These are phyloP conservation scores for Pseudanteris insignis DNA, from an alignment of 2,888 invertebrate genomes.

Conservation along the genomic window DNA sequence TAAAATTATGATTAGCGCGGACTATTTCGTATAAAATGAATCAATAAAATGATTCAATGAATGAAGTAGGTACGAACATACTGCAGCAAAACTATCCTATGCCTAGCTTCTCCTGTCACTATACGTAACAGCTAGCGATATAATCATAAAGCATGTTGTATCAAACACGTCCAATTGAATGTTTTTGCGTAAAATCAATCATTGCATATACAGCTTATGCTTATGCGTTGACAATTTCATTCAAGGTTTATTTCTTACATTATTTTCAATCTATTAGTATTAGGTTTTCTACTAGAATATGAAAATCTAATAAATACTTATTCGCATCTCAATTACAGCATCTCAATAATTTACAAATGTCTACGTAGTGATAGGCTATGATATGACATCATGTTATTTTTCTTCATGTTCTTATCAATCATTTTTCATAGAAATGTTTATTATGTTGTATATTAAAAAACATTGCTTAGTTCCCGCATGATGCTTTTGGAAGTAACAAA, in stretches of 20 bases:
- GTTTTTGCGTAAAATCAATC: constrained; percentile 15
- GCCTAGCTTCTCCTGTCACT: constrained; percentile 68
- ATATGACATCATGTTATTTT: no score
- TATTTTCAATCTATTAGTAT: background rate
- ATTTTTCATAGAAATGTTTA: no score
- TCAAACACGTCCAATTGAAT: constrained; percentile 23
- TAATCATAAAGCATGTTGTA: constrained; percentile 65
- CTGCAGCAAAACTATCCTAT: constrained; percentile 65
- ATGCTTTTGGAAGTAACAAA: constrained; percentile 35
- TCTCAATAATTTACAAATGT: no score
- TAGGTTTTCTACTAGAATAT: no score
- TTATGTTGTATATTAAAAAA: no score
- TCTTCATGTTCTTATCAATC: no score
- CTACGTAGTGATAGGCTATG: no score
- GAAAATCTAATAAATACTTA: no score
- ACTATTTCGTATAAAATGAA: no score
- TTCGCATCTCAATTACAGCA: no score
- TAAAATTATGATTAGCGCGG: no score
- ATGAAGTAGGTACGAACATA: constrained; percentile 55
- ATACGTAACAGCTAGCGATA: constrained; percentile 66
- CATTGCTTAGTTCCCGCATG: constrained; percentile 61
- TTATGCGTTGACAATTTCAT: background rate
- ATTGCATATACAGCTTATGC: constrained; percentile 6
- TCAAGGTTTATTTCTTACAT: background rate
- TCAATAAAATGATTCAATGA: no score